Evolutionary conservation across 2,888 invertebrate genomes (phyloP).

Genomic region (Drosophila prostipennis): DNA sequence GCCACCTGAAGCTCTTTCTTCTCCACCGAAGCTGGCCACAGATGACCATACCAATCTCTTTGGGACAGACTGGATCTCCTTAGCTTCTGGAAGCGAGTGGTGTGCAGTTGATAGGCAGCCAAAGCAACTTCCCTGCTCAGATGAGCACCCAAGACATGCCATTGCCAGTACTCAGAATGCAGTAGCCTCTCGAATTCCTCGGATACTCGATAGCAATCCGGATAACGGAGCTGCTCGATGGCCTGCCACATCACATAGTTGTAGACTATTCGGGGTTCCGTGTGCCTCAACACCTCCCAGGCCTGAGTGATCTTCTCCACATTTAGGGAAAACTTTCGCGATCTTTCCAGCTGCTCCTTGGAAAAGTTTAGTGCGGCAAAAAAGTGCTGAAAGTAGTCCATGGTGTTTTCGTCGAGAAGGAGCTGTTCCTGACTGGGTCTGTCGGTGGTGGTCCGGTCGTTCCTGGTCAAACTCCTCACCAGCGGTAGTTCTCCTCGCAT

Average conservation of each 20-base stretch:
- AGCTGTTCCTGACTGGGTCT: slow-evolving; percentile 28
- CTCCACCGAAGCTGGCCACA: slow-evolving; percentile 63
- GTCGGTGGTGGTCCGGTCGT: background rate
- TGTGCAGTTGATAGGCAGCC: slow-evolving; percentile 78
- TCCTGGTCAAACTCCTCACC: slow-evolving; percentile 27
- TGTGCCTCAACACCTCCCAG: slow-evolving; percentile 60
- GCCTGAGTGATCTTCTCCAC: slow-evolving; percentile 57
- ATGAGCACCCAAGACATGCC: slow-evolving; percentile 67
- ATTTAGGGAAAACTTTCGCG: slow-evolving; percentile 72
- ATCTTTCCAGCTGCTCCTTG: slow-evolving; percentile 52
- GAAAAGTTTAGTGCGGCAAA: slow-evolving; percentile 69
- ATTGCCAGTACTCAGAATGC: slow-evolving; percentile 81
- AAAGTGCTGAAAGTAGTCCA: slow-evolving; percentile 68
- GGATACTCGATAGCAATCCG: slow-evolving; percentile 70
- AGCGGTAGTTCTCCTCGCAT: slow-evolving; percentile 63
- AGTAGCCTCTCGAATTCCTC: slow-evolving; percentile 78
- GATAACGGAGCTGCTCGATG: slow-evolving; percentile 55
- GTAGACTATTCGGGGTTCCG: slow-evolving; percentile 74
- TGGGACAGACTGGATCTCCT: slow-evolving; percentile 62
- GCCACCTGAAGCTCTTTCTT: slow-evolving; percentile 79
- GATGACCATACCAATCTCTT: slow-evolving; percentile 73
- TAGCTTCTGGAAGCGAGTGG: slow-evolving; percentile 79
- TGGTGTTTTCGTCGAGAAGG: slow-evolving; percentile 54
- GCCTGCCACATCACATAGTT: slow-evolving; percentile 82
- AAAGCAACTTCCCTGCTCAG: slow-evolving; percentile 76